Base-by-base conservation (phyloP, 2,888 invertebrate genomes). In the Zaprionus obscuricornis region DNA sequence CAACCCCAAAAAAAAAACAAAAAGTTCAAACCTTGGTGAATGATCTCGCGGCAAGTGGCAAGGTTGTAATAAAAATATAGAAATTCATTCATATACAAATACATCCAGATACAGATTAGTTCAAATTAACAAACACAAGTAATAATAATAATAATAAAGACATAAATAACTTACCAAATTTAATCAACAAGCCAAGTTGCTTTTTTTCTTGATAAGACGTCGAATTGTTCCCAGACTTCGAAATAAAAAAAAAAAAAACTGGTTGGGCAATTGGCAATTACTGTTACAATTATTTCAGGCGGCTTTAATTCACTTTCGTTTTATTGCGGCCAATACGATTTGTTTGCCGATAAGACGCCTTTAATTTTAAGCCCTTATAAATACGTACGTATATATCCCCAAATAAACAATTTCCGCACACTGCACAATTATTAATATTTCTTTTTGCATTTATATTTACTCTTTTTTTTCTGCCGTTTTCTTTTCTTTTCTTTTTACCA, bases 231-330 rank as follows among this genome's bases (percentile, higher is more conserved):
- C 36, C 46, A 7, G 40, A 11, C 14, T 36, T 49, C 34, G 11
- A 5, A 22, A 22, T 5, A 10, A 33, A 52, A 63, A 63, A 22
- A 22, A 22, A 10, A 33, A 52, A 63, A 63, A 31, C 49, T 46
- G 51, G 45, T 69, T 65, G 43, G 22, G 65, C 36, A 69, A 69
- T 59, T 39, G 22, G 65, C 36, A 69, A 69, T 59, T 39, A 46
- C 55, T 8, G 59, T 56, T 65, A 56, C 34, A 69, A 65, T 59
- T 69, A 46, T 58, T 65, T 36, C 39, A n/a, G n/a, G 43, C 39
- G 47, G 49, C 55, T 59, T 59, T 27, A 69, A 69, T 69, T 69
- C 65, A 69, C 65, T 69, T 69, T 69, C 65, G 47, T 45, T 63
- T 37, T 27, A 37, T 27, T 27, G 29, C 51, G 51, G 39, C 50